Evolutionary conservation across 2,113 vertebrate species (phyloP), one percentile per base, ranked within the genome.

Genomic region (Phalacrocorax aristotelis): DNA sequence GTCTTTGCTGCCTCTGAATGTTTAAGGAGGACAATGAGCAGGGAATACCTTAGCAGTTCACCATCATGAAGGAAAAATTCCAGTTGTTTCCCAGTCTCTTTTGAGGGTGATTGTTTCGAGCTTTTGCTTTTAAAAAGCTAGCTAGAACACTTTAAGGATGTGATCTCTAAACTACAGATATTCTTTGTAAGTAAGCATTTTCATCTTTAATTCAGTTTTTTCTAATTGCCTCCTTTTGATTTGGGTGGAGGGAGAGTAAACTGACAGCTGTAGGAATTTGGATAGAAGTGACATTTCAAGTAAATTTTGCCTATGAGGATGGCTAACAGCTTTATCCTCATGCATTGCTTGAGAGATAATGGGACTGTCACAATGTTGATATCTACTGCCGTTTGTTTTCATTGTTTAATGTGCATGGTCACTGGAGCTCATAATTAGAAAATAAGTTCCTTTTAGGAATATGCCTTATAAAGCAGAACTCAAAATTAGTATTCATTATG

Each of bases 371-470:
- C 84, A 72, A 57, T 14, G 20, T 92, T 91, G 74, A 58, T 94
- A 94, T 91, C 87, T 95, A 15, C 58, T 93, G 91, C 78, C 2
- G 0, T 93, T 97, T 96, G 82, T 95, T 96, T 95, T 83, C 87
- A 78, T 94, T 97, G 94, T 90, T 97, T 97, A 97, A 94, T 88
- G 75, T 95, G 96, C 89, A 88, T 77, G 94, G 89, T 89, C 93
- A 97, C 84, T 96, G 96, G 89, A 97, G 93, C 97, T 96, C 89
- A 88, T 97, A 97, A 97, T 95, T 95, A 94, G 93, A 96, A 96
- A 97, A 90, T 91, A 97, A 93, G 87, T 94, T 96, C 60, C 74
- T 96, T 97, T 93, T 90, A 97, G 84, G 82, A 95, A 85, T 76
- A 80, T 77, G 78, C 78, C 78, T 91, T 93, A 88, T 93, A 95